Evolutionary conservation across 2,888 invertebrate genomes (phyloP), one percentile per base, ranked within the genome.

Genomic region (Andrena fulva): DNA sequence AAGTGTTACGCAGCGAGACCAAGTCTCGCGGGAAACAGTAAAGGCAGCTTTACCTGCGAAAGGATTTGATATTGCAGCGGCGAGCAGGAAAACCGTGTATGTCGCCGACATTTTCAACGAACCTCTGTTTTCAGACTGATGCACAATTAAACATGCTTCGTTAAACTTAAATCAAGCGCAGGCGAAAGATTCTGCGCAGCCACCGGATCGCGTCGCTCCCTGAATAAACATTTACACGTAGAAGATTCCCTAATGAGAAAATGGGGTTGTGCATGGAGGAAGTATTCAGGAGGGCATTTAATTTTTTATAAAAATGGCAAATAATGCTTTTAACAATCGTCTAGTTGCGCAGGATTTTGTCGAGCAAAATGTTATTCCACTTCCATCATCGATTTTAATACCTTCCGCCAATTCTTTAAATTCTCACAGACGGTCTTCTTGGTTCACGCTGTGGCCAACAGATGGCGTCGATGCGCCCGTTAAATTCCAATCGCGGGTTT

Each of bases 101-200:
- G 20, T 50, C 29, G 82, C 60, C 87, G 68, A 76, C 88, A 89
- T 89, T 72, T 84, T 82, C 83, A 71, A 59, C 66, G 64, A 82
- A 82, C 81, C 77, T 75, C 79, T 77, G 66, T 83, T 82, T 82
- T 86, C 88, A 85, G 81, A 79, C 89, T 85, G 79, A 70, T 87
- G 87, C 63, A 87, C 87, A 87, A 88, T 88, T 87, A 85, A 89
- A 74, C 71, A 87, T 83, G 85, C 80, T 83, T 85, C 82, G 81
- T 54, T 80, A 82, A 79, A 80, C 89, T 85, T 79, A 69, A 86
- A 80, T 82, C 78, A 87, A 78, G 64, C 81, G 68, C 70, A 82
- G 78, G 78, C 75, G 81, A 83, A 83, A 73, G 83, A 77, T 86
- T 86, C 88, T 89, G 88, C 88, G 88, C 88, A 88, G 80, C 78